A percentile compares a stretch with the other conserved stretches of the same genome.
These are phyloP conservation scores for Tolypeutes matacus DNA, from an alignment of 2,797 vertebrate genomes.

Conservation along the genomic window DNA sequence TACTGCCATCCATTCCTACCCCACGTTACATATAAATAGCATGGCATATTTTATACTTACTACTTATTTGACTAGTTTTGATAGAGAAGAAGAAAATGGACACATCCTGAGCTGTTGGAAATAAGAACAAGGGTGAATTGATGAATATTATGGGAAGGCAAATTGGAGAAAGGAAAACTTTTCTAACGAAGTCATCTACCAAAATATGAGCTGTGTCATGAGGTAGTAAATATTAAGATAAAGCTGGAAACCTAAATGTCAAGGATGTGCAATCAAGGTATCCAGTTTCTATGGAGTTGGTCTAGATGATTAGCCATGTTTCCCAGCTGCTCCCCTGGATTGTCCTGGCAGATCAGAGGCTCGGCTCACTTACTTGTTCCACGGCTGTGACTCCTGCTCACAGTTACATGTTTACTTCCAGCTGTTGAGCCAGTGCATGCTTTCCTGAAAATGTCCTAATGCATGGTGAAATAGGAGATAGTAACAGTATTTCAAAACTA, in stretches of 20 bases:
- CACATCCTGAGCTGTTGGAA: rapidly evolving
- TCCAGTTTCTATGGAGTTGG: rapidly evolving
- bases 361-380: not conserved
- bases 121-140: rapidly evolving
- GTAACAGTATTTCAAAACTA: not conserved
- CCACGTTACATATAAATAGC: rapidly evolving
- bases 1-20: not conserved
- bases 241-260: rapidly evolving
- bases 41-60: too few species aligned
- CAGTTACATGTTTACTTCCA: rapidly evolving
- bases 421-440: not conserved
- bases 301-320: rapidly evolving
- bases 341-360: not conserved
- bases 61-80: not conserved
- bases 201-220: not conserved
- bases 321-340: rapidly evolving
- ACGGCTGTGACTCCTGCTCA: rapidly evolving
- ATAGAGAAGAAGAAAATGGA: too few species aligned
- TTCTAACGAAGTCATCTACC: rapidly evolving
- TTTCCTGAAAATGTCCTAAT: not conserved
- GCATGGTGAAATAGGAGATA: not conserved
- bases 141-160: rapidly evolving
- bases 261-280: rapidly evolving
- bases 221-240: too few species aligned
- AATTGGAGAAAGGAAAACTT: not conserved